Evolutionary conservation across 2,113 vertebrate genomes (phyloP), one percentile per base, ranked within the genome.

Genomic region (Zosterops hypoxanthus): DNA sequence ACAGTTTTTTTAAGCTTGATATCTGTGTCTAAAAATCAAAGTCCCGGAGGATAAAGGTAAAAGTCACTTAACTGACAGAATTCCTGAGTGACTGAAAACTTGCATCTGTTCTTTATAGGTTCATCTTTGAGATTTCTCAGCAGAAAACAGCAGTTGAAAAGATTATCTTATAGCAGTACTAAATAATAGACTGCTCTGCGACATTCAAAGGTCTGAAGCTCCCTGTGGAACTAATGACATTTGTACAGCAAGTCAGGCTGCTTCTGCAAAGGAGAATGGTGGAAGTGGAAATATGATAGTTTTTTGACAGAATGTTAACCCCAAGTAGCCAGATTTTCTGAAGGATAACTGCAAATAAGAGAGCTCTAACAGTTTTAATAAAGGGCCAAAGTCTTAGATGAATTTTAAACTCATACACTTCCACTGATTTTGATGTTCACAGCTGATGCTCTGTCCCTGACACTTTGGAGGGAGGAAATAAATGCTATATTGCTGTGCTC

Each of bases 191-290:
- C 77, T 90, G 63, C 39, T 92, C 92, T 86, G 89, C 2, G 60
- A 90, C 91, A 87, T 90, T 96, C 91, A 97, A 97, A 97, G 95
- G 95, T 97, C 93, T 91, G 52, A 53, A 56, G 71, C 56, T 97
- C 98, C 97, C 97, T 59, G 77, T 42, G 86, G 97, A 95, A 95
- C 70, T 80, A 94, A 79, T 97, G 98, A 96, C 97, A 98, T 98
- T 98, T 98, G 95, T 96, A 87, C 42, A 95, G 90, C 87, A 76
- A 97, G 92, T 70, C 87, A 97, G 84, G 65, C 31, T 93, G 76
- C 73, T 95, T 89, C 90, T 83, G 82, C 46, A 92, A 88, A 95
- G 73, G 60, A 93, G 29, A 39, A 61, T 59, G 31, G 87, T 55
- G 20, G 70, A 86, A 91, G 80, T 0, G 1, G 34, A 42, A 87